Percentiles rank a stretch among this genome's conserved stretches.
phyloP scores from a whole-genome alignment of 2,113 vertebrate genomes.

The Pelodiscus sinensis region DNA sequence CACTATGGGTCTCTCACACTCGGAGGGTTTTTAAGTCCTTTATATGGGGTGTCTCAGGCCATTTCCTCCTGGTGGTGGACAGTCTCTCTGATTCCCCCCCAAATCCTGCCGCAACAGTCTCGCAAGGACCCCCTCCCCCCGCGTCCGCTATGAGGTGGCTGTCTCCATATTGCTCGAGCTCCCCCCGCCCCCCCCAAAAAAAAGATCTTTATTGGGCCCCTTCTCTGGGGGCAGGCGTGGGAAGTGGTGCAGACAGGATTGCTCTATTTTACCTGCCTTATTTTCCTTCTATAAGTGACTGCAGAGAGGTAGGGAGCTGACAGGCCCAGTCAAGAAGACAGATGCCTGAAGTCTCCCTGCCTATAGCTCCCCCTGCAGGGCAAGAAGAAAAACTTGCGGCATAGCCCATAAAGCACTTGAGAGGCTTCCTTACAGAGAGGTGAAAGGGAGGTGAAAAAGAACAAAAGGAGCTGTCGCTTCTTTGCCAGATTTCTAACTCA shows the following conservation, averaged over 20 bases:
- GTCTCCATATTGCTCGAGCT: background rate
- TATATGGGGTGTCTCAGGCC: background rate
- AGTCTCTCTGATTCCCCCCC: background rate
- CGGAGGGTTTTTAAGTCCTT: background rate
- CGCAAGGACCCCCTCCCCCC: background rate
- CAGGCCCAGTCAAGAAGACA: background rate
- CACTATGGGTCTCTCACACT: background rate
- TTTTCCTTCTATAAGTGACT: no score
- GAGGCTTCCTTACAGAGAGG: background rate
- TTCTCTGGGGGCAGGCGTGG: fast-evolving
- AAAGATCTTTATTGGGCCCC: background rate
- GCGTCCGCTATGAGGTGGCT: background rate
- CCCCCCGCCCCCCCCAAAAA: no score
- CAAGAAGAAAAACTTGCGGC: fast-evolving
- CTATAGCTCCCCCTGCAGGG: background rate
- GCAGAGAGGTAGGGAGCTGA: fast-evolving
- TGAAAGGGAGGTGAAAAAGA: fast-evolving
- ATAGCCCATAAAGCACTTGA: background rate
- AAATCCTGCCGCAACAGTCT: background rate
- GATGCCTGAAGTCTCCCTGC: no score
- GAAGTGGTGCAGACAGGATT: no score
- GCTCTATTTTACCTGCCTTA: background rate
- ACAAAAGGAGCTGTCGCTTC: background rate
- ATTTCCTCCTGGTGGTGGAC: fast-evolving
- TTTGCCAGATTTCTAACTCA: background rate